Base-by-base conservation (phyloP, 1,140 invertebrate genomes). In the Cylas formicarius region DNA sequence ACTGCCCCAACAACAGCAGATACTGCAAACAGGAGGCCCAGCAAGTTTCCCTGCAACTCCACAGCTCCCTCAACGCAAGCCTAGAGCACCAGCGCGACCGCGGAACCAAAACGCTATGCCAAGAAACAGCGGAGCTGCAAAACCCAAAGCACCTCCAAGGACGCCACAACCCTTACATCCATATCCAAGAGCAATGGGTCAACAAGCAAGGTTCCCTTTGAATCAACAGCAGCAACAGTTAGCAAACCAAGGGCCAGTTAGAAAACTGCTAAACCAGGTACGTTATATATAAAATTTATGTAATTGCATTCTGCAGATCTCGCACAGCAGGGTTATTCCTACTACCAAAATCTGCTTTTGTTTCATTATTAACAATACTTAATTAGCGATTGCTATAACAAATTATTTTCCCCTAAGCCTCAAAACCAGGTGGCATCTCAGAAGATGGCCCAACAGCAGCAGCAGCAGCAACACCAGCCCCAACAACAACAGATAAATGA, bases 41-140 rank as follows among this genome's bases (percentile, higher is more conserved):
- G 3, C 27, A 34, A 33, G 18, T 26, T 44, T 2, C 34, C 43
- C 0, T 31, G 23, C 23, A 44, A 37, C 13, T 16, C 38, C 11
- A 29, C 22, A 35, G 41, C 36, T 8, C 26, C 41, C 11, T 8
- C 37, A 8, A 34, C 18, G 13, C 37, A 34, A 34, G 22, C 10
- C 32, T 2, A 14, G 32, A 19, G 32, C 32, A 34, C n/a, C 32
- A 17, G n/a, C 11, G 29, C 17, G n/a, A n/a, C n/a, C n/a, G n/a
- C n/a, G n/a, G n/a, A n/a, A n/a, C n/a, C n/a, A n/a, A n/a, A n/a
- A n/a, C n/a, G n/a, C n/a, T n/a, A n/a, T n/a, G n/a, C n/a, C n/a
- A n/a, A n/a, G n/a, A n/a, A n/a, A n/a, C n/a, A n/a, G n/a, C n/a
- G 32, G 32, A 11, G 32, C 10, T 5, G 32, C 16, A 2, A 14